phyloP scores from a whole-genome alignment of 2,797 vertebrate species.

The Octomys mimax region DNA sequence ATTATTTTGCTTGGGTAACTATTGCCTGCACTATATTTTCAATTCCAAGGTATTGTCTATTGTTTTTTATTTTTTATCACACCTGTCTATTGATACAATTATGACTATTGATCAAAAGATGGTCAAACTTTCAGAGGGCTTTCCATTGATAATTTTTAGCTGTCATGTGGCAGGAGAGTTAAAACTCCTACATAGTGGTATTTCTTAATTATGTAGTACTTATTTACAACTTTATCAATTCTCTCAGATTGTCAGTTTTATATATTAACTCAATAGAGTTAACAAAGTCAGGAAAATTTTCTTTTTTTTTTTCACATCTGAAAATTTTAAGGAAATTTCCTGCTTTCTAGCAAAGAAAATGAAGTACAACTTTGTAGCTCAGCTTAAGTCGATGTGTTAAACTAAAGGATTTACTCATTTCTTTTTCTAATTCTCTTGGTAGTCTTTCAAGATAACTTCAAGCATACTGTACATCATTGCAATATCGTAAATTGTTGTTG shows the following conservation, averaged over 20 bases:
- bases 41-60: background rate
- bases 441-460: background rate
- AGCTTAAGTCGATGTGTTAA: conserved; percentile 3
- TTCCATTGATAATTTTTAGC: conserved; percentile 16
- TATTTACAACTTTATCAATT: conserved; percentile 40
- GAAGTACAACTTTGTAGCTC: background rate
- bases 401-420: background rate
- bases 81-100: background rate
- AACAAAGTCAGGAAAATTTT: conserved; percentile 38
- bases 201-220: background rate
- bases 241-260: conserved; percentile 20
- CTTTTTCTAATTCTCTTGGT: background rate
- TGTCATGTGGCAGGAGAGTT: background rate
- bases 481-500: background rate
- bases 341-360: background rate
- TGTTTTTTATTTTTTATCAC: conserved; percentile 14
- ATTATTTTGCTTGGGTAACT: conserved; percentile 9
- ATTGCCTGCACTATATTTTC: conserved; percentile 41
- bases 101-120: background rate
- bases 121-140: background rate
- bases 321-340: background rate
- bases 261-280: conserved; percentile 27
- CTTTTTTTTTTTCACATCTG: conserved; percentile 13
- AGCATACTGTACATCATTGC: background rate
- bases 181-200: background rate